Conservation (phyloP, 2,113 vertebrate genomes). For the Strigops habroptila region DNA sequence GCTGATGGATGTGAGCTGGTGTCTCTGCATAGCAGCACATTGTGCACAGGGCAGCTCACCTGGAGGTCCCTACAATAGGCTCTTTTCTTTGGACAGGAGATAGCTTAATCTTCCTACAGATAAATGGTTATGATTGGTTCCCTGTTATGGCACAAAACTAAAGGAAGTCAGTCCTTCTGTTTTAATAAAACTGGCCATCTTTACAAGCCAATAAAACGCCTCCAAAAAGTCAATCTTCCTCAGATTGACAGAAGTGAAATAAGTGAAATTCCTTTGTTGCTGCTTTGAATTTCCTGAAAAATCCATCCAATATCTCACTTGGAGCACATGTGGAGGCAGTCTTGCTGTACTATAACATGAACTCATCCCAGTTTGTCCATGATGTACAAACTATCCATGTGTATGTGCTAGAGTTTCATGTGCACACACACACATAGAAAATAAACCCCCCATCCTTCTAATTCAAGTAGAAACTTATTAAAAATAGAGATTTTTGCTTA, state of each 20-base stretch:
- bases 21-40: fast-evolving
- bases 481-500: not conserved
- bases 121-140: not conserved
- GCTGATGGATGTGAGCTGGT: not conserved
- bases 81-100: not conserved
- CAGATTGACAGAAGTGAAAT: not conserved
- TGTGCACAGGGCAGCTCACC: not conserved
- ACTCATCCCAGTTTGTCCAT: not conserved
- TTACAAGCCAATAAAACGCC: not conserved
- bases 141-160: not conserved
- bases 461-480: not conserved
- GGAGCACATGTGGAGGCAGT: not conserved
- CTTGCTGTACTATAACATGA: not conserved
- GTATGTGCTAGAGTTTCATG: not conserved
- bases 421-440: not conserved
- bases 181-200: not conserved
- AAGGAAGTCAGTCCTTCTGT: not conserved
- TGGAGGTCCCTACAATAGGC: not conserved
- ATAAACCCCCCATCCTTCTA: not conserved
- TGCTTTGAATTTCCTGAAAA: not conserved
- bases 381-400: not conserved
- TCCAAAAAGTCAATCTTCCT: not conserved
- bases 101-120: not conserved
- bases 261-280: not conserved
- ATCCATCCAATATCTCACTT: not conserved